Evolutionary conservation across 2,113 vertebrate genomes (phyloP).

Genomic region (Phaethornis superciliosus): DNA sequence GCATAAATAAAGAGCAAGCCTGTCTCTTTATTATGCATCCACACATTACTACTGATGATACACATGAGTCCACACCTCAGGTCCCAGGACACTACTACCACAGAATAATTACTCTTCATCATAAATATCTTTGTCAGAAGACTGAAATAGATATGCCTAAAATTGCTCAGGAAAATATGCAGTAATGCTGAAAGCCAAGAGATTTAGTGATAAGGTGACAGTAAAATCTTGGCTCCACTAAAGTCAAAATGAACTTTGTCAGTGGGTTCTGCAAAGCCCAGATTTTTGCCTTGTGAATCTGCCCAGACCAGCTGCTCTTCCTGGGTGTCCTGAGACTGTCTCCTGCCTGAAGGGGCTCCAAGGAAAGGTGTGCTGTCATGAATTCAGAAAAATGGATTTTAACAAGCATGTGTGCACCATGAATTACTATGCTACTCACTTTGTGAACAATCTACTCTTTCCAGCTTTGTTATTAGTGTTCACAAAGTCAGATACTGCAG

Average conservation of each 20-base stretch:
- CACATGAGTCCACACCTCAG: not conserved
- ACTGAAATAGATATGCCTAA: slow-evolving; percentile 5
- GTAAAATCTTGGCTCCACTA: slow-evolving; percentile 17
- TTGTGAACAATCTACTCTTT: not conserved
- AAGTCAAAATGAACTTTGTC: slow-evolving; percentile 38
- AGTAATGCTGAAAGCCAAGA: not conserved
- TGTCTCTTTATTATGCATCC: slow-evolving; percentile 29
- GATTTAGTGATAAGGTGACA: slow-evolving; percentile 37
- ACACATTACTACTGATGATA: not conserved
- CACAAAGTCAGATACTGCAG: not conserved
- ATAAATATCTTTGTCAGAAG: slow-evolving; percentile 25
- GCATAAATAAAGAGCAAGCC: slow-evolving; percentile 20
- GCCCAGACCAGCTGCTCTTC: slow-evolving; percentile 34
- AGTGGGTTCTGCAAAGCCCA: not conserved
- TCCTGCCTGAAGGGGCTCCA: not conserved
- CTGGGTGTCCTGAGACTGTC: not conserved
- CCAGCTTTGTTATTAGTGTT: not conserved
- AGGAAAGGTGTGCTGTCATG: not conserved
- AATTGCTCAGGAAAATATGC: slow-evolving; percentile 23
- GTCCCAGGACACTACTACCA: slow-evolving; percentile 2
- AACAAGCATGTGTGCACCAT: not conserved
- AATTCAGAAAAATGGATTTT: not conserved
- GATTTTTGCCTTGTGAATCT: slow-evolving; percentile 39
- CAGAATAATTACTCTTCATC: slow-evolving; percentile 16
- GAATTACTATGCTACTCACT: not conserved